Evolutionary conservation across 2,888 invertebrate species (phyloP).

Genomic region (Ornithoptera alexandrae): DNA sequence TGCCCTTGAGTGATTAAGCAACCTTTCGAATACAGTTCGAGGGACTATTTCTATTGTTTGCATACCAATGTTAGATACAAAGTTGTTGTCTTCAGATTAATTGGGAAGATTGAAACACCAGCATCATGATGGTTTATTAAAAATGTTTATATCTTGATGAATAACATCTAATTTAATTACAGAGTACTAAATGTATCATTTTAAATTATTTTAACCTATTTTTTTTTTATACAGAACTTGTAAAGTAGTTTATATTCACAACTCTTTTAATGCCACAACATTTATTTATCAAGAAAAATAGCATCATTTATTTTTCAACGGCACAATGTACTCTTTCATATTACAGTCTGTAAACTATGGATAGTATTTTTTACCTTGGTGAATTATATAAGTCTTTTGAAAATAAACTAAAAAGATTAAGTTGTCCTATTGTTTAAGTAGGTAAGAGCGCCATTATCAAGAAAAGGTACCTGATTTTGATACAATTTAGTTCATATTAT

Average conservation of each 20-base stretch:
- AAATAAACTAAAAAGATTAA: constrained; percentile 12
- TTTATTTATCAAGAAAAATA: constrained; percentile 3
- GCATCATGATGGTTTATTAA: constrained; percentile 16
- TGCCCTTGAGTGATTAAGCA: constrained; percentile 74
- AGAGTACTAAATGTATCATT: neutral
- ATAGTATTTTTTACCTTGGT: neutral
- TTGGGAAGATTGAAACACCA: constrained; percentile 42
- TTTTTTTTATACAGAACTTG: neutral
- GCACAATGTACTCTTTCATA: constrained; percentile 3
- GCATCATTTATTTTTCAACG: neutral
- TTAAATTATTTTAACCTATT: neutral
- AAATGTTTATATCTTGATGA: neutral
- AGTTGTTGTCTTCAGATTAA: constrained; percentile 44
- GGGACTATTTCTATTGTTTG: constrained; percentile 65
- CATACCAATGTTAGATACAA: constrained; percentile 50
- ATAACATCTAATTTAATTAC: neutral
- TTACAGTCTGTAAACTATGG: constrained; percentile 12
- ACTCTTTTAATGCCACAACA: neutral
- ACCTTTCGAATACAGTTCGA: constrained; percentile 70
- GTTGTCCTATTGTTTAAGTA: constrained; percentile 12
- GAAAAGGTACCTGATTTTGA: constrained; percentile 29
- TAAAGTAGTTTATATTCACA: constrained; percentile 1
- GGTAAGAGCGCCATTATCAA: constrained; percentile 12
- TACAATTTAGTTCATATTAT: constrained; percentile 50
- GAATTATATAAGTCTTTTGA: constrained; percentile 2